A percentile compares a stretch with the other conserved stretches of the same genome.
phyloP scores from a whole-genome alignment of 2,888 invertebrate species.

The Autographa gamma region DNA sequence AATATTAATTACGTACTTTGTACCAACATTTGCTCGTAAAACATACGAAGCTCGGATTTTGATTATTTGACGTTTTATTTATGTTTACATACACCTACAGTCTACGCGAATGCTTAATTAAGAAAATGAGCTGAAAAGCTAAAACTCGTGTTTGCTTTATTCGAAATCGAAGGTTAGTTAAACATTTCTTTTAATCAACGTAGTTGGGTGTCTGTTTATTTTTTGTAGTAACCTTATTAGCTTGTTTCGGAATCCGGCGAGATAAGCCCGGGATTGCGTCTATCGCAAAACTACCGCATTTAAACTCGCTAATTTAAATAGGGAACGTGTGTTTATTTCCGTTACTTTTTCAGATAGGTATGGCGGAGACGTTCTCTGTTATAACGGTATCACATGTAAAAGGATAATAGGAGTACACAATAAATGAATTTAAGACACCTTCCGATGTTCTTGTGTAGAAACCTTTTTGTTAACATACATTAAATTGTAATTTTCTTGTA shows the following conservation, averaged over 20 bases:
- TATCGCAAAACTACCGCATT: neutral
- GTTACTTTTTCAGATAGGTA: neutral
- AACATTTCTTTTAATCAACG: conserved; percentile 29
- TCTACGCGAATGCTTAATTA: conserved; percentile 18
- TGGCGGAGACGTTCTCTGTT: neutral
- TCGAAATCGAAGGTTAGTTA: conserved; percentile 15
- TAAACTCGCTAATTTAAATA: conserved; percentile 1
- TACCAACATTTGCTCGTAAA: conserved; percentile 27
- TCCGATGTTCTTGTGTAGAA: neutral
- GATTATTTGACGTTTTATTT: conserved; percentile 23
- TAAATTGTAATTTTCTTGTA: neutral
- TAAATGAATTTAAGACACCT: neutral
- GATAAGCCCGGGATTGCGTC: neutral
- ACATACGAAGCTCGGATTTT: conserved; percentile 21
- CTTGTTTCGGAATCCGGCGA: neutral
- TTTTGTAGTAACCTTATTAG: neutral
- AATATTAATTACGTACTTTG: conserved; percentile 46
- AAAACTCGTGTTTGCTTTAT: conserved; percentile 3
- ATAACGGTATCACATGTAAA: conserved; percentile 2
- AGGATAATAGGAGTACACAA: conserved; percentile 1
- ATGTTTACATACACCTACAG: conserved; percentile 6
- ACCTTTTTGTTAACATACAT: neutral
- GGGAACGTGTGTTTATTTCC: neutral
- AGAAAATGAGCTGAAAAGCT: conserved; percentile 20
- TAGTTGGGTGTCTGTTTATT: conserved; percentile 10